Evolutionary conservation across 1,140 invertebrate species (phyloP).

Genomic region (Caenorhabditis tropicalis): DNA sequence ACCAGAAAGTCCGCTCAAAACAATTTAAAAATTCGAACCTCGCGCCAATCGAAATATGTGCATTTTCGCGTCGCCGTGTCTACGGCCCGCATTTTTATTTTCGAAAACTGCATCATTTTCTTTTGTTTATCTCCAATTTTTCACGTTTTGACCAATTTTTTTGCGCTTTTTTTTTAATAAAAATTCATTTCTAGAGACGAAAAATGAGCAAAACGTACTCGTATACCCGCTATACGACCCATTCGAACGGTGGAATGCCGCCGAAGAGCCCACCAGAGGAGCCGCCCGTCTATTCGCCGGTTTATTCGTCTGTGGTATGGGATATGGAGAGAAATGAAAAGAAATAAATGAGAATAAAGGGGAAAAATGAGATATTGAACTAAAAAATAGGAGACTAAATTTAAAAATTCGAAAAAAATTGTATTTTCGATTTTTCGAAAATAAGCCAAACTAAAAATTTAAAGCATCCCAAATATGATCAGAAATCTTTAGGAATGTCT

Average conservation of each 20-base stretch:
- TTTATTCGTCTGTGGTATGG: slow-evolving; percentile 27
- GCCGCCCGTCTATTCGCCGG: slow-evolving; percentile 19
- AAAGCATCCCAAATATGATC: no score
- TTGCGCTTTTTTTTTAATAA: background rate
- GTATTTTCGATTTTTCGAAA: background rate
- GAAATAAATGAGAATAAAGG: background rate
- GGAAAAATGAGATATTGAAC: background rate
- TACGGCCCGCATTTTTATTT: background rate
- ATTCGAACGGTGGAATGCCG: slow-evolving; percentile 8
- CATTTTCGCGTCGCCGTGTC: background rate
- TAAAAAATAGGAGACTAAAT: background rate
- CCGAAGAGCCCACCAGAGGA: slow-evolving; percentile 6
- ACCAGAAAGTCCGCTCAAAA: background rate
- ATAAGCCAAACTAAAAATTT: background rate
- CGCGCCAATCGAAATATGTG: background rate
- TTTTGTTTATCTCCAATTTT: background rate
- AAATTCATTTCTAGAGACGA: background rate
- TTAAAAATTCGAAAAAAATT: background rate
- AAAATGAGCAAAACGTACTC: slow-evolving; percentile 31
- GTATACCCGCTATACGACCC: slow-evolving; percentile 13
- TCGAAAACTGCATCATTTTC: background rate
- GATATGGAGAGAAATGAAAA: background rate
- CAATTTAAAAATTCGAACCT: background rate
- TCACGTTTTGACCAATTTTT: background rate
- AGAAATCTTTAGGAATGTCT: no score